Base-by-base conservation (phyloP, 2,113 vertebrate genomes). In the Felis chaus region DNA sequence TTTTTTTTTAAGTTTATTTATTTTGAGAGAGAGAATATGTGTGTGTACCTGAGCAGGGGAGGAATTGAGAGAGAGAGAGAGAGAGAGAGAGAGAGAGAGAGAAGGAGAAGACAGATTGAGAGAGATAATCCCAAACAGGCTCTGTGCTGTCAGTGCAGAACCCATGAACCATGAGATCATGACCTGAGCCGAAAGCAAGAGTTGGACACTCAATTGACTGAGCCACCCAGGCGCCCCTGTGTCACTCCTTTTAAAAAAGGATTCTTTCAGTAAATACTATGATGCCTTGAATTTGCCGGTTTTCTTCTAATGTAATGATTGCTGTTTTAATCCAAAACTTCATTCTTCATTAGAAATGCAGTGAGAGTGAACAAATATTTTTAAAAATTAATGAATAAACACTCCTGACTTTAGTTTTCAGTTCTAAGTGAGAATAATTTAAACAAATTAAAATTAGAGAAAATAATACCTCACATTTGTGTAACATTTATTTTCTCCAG, bases 381-480 rank as follows among this genome's bases (percentile, higher is more conserved):
- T 11, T 23, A 81, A 86, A 63, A 96, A 74, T 39, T 69, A 63
- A 63, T 90, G 81, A 96, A 57, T 14, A 39, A 91, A 66, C 4
- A 79, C 7, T 6, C 10, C n/a, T 81, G 73, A 74, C 39, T 88
- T 90, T 91, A 71, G 7, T 93, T 95, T 94, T 96, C 41, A 88
- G 7, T 71, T 93, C 6, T 63, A 83, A 63, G 14, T 90, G 57
- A 92, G 85, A 94, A 25, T 95, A 90, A 93, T 87, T 82, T 68
- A 90, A 92, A 55, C 33, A 83, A 79, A 79, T 84, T 88, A 88
- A 94, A 66, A 78, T 87, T 76, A 69, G 39, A 48, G 76, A 73
- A 97, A 66, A 88, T 94, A 90, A 82, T 86, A 68, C 4, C 29
- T 78, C 83, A 74, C 3, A 55, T 68, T 97, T 80, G 15, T 1